Evolutionary conservation across 92 coral and sea anemone species (phyloP).

Genomic region (Palythoa caribaeorum): DNA sequence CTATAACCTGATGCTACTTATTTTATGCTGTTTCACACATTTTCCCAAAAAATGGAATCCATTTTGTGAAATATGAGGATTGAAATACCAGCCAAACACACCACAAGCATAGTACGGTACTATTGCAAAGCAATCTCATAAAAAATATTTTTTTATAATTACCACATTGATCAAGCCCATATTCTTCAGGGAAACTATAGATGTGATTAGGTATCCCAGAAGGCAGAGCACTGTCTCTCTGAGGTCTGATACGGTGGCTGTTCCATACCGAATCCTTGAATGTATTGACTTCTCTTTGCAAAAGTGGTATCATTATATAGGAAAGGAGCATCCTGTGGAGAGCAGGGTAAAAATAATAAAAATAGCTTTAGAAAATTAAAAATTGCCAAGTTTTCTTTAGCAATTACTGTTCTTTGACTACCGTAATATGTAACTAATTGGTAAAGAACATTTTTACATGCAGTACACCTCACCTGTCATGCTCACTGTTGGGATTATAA

Average conservation of each 20-base stretch:
- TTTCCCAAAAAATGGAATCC: slow-evolving; percentile 6
- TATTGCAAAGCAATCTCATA: slow-evolving; percentile 3
- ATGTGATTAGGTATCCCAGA: slow-evolving; percentile 17
- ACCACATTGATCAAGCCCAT: slow-evolving; percentile 20
- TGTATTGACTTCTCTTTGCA: neutral
- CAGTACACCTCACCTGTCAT: neutral
- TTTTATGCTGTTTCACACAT: slow-evolving; percentile 18
- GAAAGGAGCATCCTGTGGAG: slow-evolving; percentile 26
- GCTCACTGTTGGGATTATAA: slow-evolving; percentile 21
- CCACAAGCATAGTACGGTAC: neutral
- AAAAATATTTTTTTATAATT: neutral
- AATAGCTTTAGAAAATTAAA: neutral
- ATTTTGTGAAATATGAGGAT: slow-evolving; percentile 1
- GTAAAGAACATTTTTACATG: neutral
- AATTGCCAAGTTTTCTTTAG: neutral
- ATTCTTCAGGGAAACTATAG: slow-evolving; percentile 4
- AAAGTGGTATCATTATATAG: slow-evolving; percentile 1
- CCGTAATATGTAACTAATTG: neutral
- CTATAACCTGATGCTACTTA: slow-evolving; percentile 19
- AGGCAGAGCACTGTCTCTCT: neutral
- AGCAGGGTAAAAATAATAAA: neutral
- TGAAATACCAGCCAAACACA: slow-evolving; percentile 2
- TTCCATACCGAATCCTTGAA: slow-evolving; percentile 23
- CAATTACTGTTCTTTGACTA: slow-evolving; percentile 4
- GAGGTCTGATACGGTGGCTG: slow-evolving; percentile 19